Percentiles rank a stretch among this genome's conserved stretches.
These are phyloP conservation scores for Arothron firmamentum DNA, from an alignment of 2,113 vertebrate genomes.

Conservation along the genomic window DNA sequence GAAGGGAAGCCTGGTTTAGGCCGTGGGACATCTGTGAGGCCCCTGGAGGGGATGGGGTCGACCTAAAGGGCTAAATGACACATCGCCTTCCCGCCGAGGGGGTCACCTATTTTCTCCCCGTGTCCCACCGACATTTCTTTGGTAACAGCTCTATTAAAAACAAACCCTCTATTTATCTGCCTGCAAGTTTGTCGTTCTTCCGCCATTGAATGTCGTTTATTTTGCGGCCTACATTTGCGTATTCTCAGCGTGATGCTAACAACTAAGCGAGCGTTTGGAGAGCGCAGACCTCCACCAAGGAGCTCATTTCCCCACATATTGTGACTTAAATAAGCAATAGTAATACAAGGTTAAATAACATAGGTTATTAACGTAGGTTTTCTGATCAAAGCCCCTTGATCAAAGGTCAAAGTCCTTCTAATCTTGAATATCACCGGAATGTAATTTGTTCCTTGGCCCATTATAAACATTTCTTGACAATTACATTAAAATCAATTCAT, in stretches of 20 bases:
- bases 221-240: neutral
- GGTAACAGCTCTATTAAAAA: conserved; percentile 40
- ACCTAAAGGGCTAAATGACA: conserved; percentile 67
- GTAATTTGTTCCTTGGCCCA: too few species aligned
- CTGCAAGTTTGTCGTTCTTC: conserved; percentile 5
- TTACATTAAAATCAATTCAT: too few species aligned
- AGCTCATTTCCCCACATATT: too few species aligned
- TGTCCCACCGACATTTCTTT: conserved; percentile 43
- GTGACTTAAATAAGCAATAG: too few species aligned
- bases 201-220: neutral
- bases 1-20: conserved; percentile 69
- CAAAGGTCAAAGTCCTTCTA: too few species aligned
- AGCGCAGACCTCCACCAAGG: too few species aligned
- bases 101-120: conserved; percentile 64
- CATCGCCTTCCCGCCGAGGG: conserved; percentile 59
- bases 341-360: too few species aligned
- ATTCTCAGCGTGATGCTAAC: neutral
- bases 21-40: conserved; percentile 45
- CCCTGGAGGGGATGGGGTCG: conserved; percentile 54
- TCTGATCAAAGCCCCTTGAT: too few species aligned
- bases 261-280: neutral
- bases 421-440: too few species aligned
- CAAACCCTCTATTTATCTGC: conserved; percentile 32
- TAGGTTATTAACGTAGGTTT: too few species aligned
- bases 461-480: too few species aligned